Conservation (phyloP, 2,797 vertebrate genomes). For the Ctenopoma multispine region DNA sequence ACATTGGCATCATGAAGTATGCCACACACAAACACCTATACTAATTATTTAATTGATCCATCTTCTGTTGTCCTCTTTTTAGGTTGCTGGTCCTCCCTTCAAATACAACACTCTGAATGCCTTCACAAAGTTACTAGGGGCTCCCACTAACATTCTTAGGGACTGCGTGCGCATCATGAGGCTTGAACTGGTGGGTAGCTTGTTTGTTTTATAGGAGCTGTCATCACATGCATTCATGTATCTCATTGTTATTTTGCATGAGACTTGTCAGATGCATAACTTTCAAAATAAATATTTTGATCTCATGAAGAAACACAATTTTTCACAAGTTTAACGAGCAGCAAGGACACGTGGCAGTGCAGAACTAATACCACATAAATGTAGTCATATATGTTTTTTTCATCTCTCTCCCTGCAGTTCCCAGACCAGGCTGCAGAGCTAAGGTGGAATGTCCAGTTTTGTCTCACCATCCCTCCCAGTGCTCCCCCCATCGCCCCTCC, state of each 20-base stretch:
- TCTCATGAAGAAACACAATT: not conserved
- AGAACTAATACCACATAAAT: not conserved
- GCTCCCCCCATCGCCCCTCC: conserved; percentile 98
- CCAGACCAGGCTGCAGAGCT: conserved; percentile 96
- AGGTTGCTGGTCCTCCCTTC: conserved; percentile 99
- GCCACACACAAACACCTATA: not conserved
- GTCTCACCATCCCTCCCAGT: conserved; percentile 98
- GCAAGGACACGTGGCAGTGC: not conserved
- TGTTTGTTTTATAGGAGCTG: not conserved
- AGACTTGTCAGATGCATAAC: not conserved
- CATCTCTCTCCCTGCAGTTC: conserved; percentile 84
- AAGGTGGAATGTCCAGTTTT: conserved; percentile 99
- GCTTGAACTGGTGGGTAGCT: conserved; percentile 91
- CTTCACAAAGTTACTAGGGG: conserved; percentile 97
- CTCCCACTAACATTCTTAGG: conserved; percentile 95
- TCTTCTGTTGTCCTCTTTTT: conserved; percentile 6
- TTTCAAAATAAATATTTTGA: not conserved
- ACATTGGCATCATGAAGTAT: no score
- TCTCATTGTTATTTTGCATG: not conserved
- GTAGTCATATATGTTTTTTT: not conserved
- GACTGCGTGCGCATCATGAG: conserved; percentile 99
- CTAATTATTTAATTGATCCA: not conserved
- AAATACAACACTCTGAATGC: conserved; percentile 99
- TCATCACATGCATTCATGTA: not conserved
- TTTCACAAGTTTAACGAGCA: no score